phyloP scores from a whole-genome alignment of 2,113 vertebrate species.

The Rhynchomys soricoides region DNA sequence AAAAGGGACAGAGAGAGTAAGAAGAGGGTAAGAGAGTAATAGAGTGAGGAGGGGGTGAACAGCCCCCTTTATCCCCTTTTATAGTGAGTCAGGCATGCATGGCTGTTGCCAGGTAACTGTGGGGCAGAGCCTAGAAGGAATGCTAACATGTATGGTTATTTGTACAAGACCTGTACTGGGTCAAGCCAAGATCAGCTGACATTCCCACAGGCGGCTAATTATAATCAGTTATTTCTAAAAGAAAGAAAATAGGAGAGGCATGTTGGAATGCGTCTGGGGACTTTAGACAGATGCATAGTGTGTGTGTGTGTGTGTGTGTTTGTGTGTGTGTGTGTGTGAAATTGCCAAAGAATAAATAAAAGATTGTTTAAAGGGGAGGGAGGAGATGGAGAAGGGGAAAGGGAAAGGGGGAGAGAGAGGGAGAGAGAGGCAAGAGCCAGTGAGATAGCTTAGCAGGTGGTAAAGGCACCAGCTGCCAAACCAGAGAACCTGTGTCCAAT shows the following conservation, averaged over 20 bases:
- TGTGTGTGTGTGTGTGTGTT: not conserved
- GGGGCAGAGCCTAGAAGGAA: no score
- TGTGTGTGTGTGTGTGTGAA: not conserved
- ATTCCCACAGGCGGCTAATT: not conserved
- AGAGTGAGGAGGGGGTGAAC: no score
- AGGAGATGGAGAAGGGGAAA: not conserved
- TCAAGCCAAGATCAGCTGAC: not conserved
- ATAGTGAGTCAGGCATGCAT: no score
- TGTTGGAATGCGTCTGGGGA: not conserved
- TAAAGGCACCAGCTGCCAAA: not conserved
- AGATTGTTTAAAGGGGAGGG: not conserved
- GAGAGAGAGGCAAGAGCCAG: not conserved
- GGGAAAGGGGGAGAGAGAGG: not conserved
- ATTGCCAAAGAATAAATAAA: not conserved
- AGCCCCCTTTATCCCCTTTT: no score
- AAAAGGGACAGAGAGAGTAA: no score
- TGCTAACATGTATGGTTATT: not conserved
- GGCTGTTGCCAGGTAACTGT: no score
- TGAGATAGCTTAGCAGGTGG: not conserved
- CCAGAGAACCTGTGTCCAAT: not conserved
- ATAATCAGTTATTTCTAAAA: not conserved
- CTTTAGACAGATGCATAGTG: not conserved
- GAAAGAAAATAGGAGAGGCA: not conserved
- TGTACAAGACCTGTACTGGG: not conserved
- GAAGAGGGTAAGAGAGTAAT: no score